Conservation (phyloP, 2,888 invertebrate genomes). For the Podabrus alpinus region DNA sequence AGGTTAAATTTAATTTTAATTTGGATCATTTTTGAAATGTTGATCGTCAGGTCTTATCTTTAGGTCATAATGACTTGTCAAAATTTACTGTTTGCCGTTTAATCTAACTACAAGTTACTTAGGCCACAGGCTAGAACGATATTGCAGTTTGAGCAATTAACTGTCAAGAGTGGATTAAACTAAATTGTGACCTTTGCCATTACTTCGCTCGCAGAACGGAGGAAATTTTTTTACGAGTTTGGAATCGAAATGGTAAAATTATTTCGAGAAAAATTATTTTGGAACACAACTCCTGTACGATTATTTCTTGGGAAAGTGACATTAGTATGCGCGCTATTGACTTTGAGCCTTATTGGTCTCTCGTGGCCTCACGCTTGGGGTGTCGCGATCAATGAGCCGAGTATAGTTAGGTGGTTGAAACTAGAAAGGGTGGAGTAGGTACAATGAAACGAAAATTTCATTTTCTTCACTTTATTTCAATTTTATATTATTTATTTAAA, state of each 20-base stretch:
- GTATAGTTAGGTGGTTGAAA: slow-evolving; percentile 36
- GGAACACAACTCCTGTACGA: not conserved
- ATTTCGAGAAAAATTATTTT: not conserved
- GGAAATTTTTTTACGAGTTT: not conserved
- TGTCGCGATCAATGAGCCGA: slow-evolving; percentile 48
- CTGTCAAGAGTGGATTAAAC: slow-evolving; percentile 17
- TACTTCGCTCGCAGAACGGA: not conserved
- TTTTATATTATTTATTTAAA: not conserved
- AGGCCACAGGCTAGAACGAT: slow-evolving; percentile 10
- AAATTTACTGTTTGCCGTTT: slow-evolving; percentile 13
- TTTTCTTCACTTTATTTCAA: not conserved
- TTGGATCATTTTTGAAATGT: not conserved
- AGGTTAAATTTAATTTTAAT: not conserved
- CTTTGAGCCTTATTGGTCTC: slow-evolving; percentile 42
- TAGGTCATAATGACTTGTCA: slow-evolving; percentile 7
- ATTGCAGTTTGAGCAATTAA: slow-evolving; percentile 13
- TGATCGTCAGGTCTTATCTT: not conserved
- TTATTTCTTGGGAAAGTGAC: not conserved
- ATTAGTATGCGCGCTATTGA: slow-evolving; percentile 44
- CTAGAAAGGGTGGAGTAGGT: slow-evolving; percentile 11
- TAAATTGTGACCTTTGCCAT: slow-evolving; percentile 4
- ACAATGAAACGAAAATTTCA: slow-evolving; percentile 8
- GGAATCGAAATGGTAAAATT: not conserved
- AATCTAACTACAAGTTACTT: slow-evolving; percentile 15
- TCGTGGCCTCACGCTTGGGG: slow-evolving; percentile 42